These are phyloP conservation scores for Kryptopterus vitreolus DNA, from an alignment of 2,797 vertebrate species.

Conservation along the genomic window DNA sequence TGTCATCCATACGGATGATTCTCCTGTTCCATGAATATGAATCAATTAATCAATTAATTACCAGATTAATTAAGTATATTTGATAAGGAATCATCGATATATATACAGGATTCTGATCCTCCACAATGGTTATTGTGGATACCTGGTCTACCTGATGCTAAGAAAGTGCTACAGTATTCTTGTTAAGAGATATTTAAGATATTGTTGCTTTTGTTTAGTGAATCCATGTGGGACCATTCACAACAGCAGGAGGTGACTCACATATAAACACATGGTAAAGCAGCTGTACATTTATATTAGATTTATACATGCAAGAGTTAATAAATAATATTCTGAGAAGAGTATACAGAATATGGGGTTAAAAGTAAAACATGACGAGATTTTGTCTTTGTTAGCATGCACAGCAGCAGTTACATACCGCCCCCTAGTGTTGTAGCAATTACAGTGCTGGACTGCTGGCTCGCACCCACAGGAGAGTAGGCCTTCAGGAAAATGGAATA, in stretches of 20 bases:
- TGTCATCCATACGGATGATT: not conserved
- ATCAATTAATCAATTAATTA: not conserved
- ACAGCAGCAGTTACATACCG: conserved; percentile 52
- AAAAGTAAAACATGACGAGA: not conserved
- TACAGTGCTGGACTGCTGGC: conserved; percentile 59
- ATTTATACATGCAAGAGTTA: not conserved
- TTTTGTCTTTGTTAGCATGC: not conserved
- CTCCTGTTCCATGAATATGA: not conserved
- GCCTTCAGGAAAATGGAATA: conserved; percentile 61
- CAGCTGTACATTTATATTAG: conserved; percentile 7
- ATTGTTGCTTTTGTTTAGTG: no score
- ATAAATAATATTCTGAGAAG: not conserved
- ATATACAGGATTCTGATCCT: not conserved
- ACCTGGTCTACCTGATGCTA: not conserved
- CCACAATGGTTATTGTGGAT: not conserved
- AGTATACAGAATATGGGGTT: not conserved
- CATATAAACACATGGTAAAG: conserved; percentile 29
- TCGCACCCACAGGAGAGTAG: conserved; percentile 62
- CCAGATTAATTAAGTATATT: not conserved
- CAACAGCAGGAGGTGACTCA: not conserved
- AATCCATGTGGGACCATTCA: not conserved
- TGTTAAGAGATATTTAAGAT: not conserved
- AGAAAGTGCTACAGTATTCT: not conserved
- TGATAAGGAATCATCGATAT: not conserved
- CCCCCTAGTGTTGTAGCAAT: conserved; percentile 61